These are phyloP conservation scores for Oscheius sp. DNA, from an alignment of 2,888 invertebrate species.

Conservation along the genomic window DNA sequence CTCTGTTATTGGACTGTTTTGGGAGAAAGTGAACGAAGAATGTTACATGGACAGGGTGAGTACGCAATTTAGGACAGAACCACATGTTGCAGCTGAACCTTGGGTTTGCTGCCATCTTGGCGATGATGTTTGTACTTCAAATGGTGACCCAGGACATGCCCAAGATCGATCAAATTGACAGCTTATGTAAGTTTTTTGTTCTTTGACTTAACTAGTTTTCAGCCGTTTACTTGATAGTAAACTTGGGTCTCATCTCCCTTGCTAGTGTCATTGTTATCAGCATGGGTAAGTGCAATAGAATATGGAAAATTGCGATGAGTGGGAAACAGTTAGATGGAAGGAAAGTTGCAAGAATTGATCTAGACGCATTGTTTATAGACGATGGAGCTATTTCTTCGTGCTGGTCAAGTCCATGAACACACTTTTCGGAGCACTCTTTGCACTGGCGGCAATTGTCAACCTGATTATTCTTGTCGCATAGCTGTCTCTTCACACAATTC, in stretches of 20 bases:
- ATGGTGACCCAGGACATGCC: no score
- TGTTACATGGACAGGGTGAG: constrained; percentile 5
- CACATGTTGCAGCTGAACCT: not conserved
- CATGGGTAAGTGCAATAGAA: not conserved
- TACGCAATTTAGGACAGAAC: not conserved
- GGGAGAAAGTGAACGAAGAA: no score
- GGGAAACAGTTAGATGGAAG: no score
- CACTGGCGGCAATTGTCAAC: no score
- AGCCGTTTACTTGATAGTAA: constrained; percentile 18
- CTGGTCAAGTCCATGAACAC: no score
- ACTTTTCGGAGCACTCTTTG: no score
- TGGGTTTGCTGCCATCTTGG: not conserved
- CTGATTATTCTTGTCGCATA: no score
- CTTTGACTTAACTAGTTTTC: not conserved
- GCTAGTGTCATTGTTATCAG: constrained; percentile 5
- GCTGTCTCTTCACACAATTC: no score
- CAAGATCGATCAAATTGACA: not conserved
- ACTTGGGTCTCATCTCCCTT: constrained; percentile 19
- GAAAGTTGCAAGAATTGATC: no score
- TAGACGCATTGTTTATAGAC: no score
- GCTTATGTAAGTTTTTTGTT: not conserved
- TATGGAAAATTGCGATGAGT: no score
- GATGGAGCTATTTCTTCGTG: no score
- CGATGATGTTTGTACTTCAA: not conserved
- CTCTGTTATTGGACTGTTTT: not conserved